A percentile compares a stretch with the other conserved stretches of the same genome.
Conservation (phyloP, 2,113 vertebrate genomes). For the Picathartes gymnocephalus region DNA sequence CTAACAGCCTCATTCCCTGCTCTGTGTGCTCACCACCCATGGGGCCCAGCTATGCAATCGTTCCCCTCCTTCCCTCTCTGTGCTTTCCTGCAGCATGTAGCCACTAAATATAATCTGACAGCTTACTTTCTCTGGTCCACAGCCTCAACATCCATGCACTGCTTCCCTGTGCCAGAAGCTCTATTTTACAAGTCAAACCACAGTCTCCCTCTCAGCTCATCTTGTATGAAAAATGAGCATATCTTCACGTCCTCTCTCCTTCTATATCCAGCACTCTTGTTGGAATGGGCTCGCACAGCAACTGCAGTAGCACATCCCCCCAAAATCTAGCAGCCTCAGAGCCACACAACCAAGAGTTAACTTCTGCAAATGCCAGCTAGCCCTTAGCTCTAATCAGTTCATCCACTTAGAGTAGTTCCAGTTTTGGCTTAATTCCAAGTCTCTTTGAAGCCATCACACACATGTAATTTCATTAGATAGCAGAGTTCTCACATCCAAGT, state of each 20-base stretch:
- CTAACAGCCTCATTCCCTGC: background rate
- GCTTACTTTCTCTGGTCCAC: constrained; percentile 20
- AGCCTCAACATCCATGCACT: background rate
- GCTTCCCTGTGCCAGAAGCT: constrained; percentile 13
- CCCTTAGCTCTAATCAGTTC: background rate
- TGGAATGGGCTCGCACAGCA: background rate
- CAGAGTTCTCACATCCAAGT: background rate
- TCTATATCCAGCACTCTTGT: background rate
- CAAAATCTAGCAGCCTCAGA: background rate
- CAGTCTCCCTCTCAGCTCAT: background rate
- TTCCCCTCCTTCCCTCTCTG: background rate
- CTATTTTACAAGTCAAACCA: background rate
- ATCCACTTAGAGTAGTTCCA: background rate
- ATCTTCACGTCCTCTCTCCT: background rate
- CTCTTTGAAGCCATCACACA: background rate
- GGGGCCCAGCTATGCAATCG: background rate
- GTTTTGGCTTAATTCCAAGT: constrained; percentile 26
- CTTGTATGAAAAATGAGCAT: background rate
- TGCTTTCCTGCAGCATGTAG: background rate
- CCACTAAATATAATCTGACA: constrained; percentile 35
- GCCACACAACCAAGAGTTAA: background rate
- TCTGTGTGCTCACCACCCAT: background rate
- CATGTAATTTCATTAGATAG: background rate
- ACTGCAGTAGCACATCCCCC: background rate
- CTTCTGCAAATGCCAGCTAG: background rate